Percentiles rank a stretch among this genome's conserved stretches.
These are phyloP conservation scores for Gavialis gangeticus DNA, from an alignment of 2,113 vertebrate genomes.

Conservation along the genomic window DNA sequence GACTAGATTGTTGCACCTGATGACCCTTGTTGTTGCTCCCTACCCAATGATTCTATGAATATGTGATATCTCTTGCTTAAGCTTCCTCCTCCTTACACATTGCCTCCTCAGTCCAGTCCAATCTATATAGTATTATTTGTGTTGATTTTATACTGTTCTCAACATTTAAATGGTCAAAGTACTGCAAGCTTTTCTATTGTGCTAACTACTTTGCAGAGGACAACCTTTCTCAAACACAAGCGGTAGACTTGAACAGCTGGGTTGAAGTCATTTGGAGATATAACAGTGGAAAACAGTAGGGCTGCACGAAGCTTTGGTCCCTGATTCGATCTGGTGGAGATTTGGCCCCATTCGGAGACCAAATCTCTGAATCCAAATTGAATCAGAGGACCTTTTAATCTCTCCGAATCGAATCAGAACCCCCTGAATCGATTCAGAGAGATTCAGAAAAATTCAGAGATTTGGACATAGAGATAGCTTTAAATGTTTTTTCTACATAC, in stretches of 20 bases:
- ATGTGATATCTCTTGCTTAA: neutral
- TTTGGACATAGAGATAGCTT: too few relatives aligned
- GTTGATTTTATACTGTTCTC: neutral
- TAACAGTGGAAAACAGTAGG: neutral
- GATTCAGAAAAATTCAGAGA: too few relatives aligned
- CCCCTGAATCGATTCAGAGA: too few relatives aligned
- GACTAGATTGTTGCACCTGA: too few relatives aligned
- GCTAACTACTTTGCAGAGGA: neutral
- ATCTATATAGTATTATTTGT: neutral
- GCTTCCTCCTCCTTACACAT: neutral
- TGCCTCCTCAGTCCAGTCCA: neutral
- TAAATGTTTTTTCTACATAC: too few relatives aligned
- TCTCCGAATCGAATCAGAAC: too few relatives aligned
- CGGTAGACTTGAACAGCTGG: neutral
- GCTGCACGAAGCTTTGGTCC: too few relatives aligned
- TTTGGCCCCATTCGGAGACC: too few relatives aligned
- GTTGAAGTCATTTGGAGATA: neutral
- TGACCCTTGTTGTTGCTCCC: neutral
- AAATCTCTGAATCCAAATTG: too few relatives aligned
- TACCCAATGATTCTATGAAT: neutral
- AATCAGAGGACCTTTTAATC: too few relatives aligned
- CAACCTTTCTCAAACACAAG: neutral
- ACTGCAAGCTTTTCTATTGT: neutral
- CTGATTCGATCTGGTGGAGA: too few relatives aligned
- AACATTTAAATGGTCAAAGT: neutral